Evolutionary conservation across 2,888 invertebrate genomes (phyloP).

Genomic region (Heliconius sara): DNA sequence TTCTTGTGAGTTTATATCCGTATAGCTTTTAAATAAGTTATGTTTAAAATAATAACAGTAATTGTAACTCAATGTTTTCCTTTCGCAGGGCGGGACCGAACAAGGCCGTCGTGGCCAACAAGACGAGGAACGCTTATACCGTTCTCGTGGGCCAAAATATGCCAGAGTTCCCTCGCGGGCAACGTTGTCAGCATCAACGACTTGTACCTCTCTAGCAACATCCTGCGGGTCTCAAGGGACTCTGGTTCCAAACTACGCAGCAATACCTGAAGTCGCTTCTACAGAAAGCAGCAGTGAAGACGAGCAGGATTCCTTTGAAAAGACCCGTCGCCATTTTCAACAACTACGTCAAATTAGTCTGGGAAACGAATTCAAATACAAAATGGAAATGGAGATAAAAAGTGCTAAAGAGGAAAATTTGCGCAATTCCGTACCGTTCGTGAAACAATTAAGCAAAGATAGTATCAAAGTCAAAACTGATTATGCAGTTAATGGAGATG

Average conservation of each 20-base stretch:
- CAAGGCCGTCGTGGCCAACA: slow-evolving; percentile 72
- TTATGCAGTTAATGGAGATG: slow-evolving; percentile 72
- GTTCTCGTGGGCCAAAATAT: slow-evolving; percentile 76
- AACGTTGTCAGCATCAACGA: slow-evolving; percentile 84
- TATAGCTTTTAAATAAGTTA: slow-evolving; percentile 9
- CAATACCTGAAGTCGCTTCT: slow-evolving; percentile 72
- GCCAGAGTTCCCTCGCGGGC: slow-evolving; percentile 78
- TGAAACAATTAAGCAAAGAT: slow-evolving; percentile 85
- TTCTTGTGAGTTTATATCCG: slow-evolving; percentile 31
- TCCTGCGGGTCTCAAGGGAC: slow-evolving; percentile 79
- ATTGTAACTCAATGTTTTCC: slow-evolving; percentile 21
- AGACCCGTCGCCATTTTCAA: slow-evolving; percentile 85
- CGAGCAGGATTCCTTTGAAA: slow-evolving; percentile 82
- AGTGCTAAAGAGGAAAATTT: slow-evolving; percentile 85
- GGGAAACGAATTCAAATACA: slow-evolving; percentile 85
- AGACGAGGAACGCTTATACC: slow-evolving; percentile 77
- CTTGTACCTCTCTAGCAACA: slow-evolving; percentile 85
- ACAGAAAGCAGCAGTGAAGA: slow-evolving; percentile 81
- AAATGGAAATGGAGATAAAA: slow-evolving; percentile 87
- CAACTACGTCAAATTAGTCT: slow-evolving; percentile 85
- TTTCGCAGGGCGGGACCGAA: slow-evolving; percentile 74
- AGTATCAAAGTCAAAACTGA: slow-evolving; percentile 82
- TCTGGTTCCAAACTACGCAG: slow-evolving; percentile 74
- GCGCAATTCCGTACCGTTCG: slow-evolving; percentile 85
- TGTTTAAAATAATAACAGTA: background rate